These are phyloP conservation scores for Drosophila ironensis DNA, from an alignment of 1,140 invertebrate genomes.

Conservation along the genomic window DNA sequence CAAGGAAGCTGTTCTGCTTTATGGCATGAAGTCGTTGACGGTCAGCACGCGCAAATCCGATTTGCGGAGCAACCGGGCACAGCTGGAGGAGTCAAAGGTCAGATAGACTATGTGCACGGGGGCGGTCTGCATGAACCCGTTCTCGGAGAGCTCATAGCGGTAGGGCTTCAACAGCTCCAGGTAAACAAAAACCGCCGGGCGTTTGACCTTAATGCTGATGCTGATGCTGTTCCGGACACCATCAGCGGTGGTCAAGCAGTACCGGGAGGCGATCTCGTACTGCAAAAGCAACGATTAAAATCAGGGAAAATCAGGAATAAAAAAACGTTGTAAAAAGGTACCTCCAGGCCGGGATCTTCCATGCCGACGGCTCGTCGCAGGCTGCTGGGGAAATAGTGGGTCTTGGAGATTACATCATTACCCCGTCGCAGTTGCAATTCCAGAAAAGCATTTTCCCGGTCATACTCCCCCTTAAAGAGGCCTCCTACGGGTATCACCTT, in stretches of 20 bases:
- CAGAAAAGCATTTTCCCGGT: slow-evolving; percentile 52
- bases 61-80: slow-evolving; percentile 54
- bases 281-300: background rate
- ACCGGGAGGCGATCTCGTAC: slow-evolving; percentile 52
- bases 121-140: slow-evolving; percentile 79
- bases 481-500: slow-evolving; percentile 56
- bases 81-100: slow-evolving; percentile 40
- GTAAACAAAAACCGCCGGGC: slow-evolving; percentile 75
- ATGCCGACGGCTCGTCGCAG: slow-evolving; percentile 52
- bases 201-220: slow-evolving; percentile 62
- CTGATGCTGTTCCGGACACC: slow-evolving; percentile 82
- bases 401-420: slow-evolving; percentile 44
- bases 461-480: slow-evolving; percentile 42
- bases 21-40: slow-evolving; percentile 70
- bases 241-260: slow-evolving; percentile 28
- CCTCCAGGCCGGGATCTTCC: slow-evolving; percentile 60
- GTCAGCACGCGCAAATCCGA: slow-evolving; percentile 59
- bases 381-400: slow-evolving; percentile 63
- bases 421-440: slow-evolving; percentile 57
- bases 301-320: background rate
- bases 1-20: slow-evolving; percentile 4
- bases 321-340: background rate
- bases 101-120: slow-evolving; percentile 62
- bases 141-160: slow-evolving; percentile 73
- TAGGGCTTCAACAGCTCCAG: slow-evolving; percentile 71